Evolutionary conservation across 1,140 invertebrate species (phyloP), one percentile per base, ranked within the genome.

Genomic region (Prorops nasuta): DNA sequence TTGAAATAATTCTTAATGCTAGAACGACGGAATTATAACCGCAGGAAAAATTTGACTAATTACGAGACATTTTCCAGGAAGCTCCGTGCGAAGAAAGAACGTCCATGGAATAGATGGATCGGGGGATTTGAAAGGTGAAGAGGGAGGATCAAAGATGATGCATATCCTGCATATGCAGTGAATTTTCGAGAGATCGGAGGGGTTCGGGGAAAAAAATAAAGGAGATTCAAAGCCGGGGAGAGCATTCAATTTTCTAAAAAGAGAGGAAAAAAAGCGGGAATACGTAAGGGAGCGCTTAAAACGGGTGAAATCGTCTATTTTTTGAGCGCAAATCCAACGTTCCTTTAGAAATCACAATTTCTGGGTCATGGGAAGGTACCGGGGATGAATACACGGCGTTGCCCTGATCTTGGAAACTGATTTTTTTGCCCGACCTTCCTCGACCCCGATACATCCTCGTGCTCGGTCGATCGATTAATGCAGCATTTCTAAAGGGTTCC

Each of bases 361-460:
- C 69, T 74, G 49, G 75, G 71, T 76, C 75, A 77, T 76, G 75
- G 72, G 74, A 77, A 77, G 69, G 59, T 65, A 60, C n/a, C 22
- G 20, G 39, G 28, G 40, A 54, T 58, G 45, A 63, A 67, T 60
- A 49, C 45, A 19, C 37, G 32, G 31, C 42, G 59, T 63, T 71
- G 55, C 66, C 63, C 65, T 59, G 67, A 74, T 73, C 71, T 67
- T 69, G 71, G 70, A 75, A 73, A 75, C 62, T 68, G 67, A 73
- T 73, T 68, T 71, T 67, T 69, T 63, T 60, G 62, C 49, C 49
- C 17, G 6, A n/a, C 24, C n/a, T 53, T 55, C 46, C 16, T n/a
- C 18, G 21, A n/a, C 37, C 22, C 36, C 51, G 44, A 56, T 56
- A 20, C 42, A 16, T 43, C n/a, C 22, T n/a, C 14, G 3, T 7